Conservation (phyloP, 2,888 invertebrate species). For the Diabrotica balteata region DNA sequence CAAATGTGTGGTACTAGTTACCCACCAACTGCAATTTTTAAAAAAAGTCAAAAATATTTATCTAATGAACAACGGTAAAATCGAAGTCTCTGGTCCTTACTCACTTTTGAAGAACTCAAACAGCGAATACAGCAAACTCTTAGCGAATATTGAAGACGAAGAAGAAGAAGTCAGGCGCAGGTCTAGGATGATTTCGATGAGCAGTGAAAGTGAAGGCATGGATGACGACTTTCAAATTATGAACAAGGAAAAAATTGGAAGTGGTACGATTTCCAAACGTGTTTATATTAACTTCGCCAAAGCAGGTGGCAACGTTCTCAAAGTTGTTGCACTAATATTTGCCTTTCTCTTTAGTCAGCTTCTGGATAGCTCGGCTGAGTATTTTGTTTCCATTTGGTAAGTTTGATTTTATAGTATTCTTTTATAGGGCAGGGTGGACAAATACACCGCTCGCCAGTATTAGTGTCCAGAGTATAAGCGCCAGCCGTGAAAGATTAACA, state of each 20-base stretch:
- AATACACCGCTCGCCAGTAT: no score
- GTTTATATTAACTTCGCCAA: constrained; percentile 74
- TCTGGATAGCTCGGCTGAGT: constrained; percentile 78
- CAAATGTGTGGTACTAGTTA: constrained; percentile 76
- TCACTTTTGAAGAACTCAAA: constrained; percentile 68
- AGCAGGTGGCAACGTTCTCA: constrained; percentile 71
- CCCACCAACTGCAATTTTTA: constrained; percentile 74
- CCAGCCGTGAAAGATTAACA: no score
- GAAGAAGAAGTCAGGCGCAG: constrained; percentile 39
- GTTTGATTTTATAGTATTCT: constrained; percentile 32
- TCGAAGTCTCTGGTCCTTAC: constrained; percentile 71
- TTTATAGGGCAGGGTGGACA: no score
- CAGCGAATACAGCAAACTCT: constrained; percentile 71
- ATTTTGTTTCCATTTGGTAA: constrained; percentile 80
- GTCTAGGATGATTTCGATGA: constrained; percentile 11
- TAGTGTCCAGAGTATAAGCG: no score
- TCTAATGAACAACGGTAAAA: constrained; percentile 64
- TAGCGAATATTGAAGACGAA: constrained; percentile 41
- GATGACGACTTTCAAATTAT: constrained; percentile 40
- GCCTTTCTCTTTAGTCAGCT: constrained; percentile 36
- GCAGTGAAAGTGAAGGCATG: not conserved
- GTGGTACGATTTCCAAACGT: constrained; percentile 62
- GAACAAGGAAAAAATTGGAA: constrained; percentile 66
- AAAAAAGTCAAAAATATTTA: constrained; percentile 65
- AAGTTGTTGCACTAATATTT: constrained; percentile 62